phyloP scores from a whole-genome alignment of 2,113 vertebrate genomes.

The Kryptolebias marmoratus region DNA sequence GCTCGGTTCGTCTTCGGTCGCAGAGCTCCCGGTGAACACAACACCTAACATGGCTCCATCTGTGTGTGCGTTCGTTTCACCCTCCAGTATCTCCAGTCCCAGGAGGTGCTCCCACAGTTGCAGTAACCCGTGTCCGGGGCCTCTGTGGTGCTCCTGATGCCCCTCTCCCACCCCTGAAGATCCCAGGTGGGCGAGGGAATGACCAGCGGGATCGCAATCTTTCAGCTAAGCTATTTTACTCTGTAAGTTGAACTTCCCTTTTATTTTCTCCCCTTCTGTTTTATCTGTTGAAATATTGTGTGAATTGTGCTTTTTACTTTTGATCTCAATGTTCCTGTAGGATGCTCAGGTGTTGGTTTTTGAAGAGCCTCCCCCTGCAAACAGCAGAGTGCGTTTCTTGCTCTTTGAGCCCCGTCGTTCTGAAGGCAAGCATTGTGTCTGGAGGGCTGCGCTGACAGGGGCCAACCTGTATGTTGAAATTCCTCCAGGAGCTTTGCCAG shows the following conservation, averaged over 20 bases:
- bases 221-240: constrained; percentile 96
- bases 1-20: neutral
- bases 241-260: constrained; percentile 83
- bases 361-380: constrained; percentile 89
- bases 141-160: constrained; percentile 99
- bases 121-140: constrained; percentile 99
- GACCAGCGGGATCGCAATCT: constrained; percentile 99
- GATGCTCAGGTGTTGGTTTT: constrained; percentile 97
- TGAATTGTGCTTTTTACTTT: neutral
- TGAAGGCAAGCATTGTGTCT: constrained; percentile 87
- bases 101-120: constrained; percentile 88
- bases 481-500: constrained; percentile 90
- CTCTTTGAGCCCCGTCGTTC: constrained; percentile 89
- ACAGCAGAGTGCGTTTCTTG: constrained; percentile 88
- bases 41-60: constrained; percentile 30
- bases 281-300: neutral
- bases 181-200: constrained; percentile 99
- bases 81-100: constrained; percentile 77
- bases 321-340: constrained; percentile 57
- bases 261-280: neutral
- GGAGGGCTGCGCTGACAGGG: constrained; percentile 91
- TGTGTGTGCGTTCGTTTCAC: constrained; percentile 13
- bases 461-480: constrained; percentile 92
- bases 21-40: constrained; percentile 2
- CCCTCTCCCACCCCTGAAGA: constrained; percentile 99